Conservation (phyloP, 2,797 vertebrate genomes). For the Anguilla anguilla region DNA sequence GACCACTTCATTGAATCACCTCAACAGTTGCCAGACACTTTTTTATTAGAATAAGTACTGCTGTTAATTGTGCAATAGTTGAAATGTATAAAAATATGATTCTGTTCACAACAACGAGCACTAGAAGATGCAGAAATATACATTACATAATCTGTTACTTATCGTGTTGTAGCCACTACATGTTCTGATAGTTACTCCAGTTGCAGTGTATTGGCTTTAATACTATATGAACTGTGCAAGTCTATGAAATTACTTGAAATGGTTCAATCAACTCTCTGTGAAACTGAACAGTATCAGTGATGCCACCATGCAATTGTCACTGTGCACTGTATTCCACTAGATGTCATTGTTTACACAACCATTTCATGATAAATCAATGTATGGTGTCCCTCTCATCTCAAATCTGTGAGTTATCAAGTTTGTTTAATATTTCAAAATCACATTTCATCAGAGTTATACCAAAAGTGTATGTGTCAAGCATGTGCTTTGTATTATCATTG, state of each 20-base stretch:
- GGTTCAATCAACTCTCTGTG: neutral
- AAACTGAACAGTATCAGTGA: neutral
- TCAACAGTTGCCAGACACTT: neutral
- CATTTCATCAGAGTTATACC: slow-evolving; percentile 24
- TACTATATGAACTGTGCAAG: neutral
- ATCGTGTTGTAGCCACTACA: neutral
- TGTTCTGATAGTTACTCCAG: neutral
- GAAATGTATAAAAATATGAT: no score
- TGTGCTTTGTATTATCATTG: slow-evolving; percentile 53
- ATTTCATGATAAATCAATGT: neutral
- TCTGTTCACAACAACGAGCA: no score
- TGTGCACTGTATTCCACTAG: slow-evolving; percentile 53
- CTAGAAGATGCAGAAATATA: no score
- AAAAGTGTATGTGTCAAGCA: slow-evolving; percentile 45
- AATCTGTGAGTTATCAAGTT: slow-evolving; percentile 46
- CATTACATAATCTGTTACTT: neutral
- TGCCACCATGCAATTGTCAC: neutral
- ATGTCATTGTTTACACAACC: slow-evolving; percentile 53
- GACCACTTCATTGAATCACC: neutral
- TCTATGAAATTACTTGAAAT: neutral
- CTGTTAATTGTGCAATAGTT: neutral
- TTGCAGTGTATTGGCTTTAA: neutral
- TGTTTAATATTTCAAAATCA: slow-evolving; percentile 45
- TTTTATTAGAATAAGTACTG: neutral
- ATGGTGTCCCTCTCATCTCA: neutral